phyloP scores from a whole-genome alignment of 2,888 invertebrate species.

The Eudiplozoon nipponicum region DNA sequence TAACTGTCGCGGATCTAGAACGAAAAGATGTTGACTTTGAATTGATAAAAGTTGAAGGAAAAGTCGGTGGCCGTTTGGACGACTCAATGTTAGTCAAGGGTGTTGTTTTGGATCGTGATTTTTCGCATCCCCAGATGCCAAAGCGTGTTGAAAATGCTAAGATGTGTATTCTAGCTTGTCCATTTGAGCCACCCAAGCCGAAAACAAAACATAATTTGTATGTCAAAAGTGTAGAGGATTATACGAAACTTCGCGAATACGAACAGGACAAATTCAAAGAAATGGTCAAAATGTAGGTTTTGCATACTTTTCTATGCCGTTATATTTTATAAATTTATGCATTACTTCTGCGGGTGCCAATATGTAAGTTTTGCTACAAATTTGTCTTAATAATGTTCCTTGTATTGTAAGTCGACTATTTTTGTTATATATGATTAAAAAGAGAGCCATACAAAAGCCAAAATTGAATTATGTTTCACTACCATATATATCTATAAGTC shows the following conservation, averaged over 20 bases:
- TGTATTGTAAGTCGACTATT: no score
- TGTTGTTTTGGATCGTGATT: slow-evolving; percentile 84
- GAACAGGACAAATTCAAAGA: slow-evolving; percentile 71
- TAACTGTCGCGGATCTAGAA: slow-evolving; percentile 70
- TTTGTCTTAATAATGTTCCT: no score
- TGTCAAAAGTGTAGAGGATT: slow-evolving; percentile 71
- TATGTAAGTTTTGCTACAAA: no score
- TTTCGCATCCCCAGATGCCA: slow-evolving; percentile 98
- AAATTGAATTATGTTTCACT: no score
- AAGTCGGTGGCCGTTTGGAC: slow-evolving; percentile 76
- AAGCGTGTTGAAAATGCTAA: slow-evolving; percentile 53
- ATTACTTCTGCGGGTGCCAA: background rate
- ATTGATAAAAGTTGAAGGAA: slow-evolving; percentile 82
- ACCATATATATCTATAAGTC: no score
- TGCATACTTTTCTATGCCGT: slow-evolving; percentile 6
- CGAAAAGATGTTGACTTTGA: slow-evolving; percentile 89
- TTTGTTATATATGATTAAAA: no score
- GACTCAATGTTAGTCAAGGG: slow-evolving; percentile 73
- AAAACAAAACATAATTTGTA: slow-evolving; percentile 99
- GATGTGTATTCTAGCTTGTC: slow-evolving; percentile 81
- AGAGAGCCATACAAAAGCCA: no score
- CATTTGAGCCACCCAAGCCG: slow-evolving; percentile 97
- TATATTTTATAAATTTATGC: background rate
- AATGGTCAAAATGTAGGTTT: slow-evolving; percentile 41
- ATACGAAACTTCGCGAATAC: slow-evolving; percentile 56